phyloP scores from a whole-genome alignment of 2,113 vertebrate genomes.

The Ranitomeya imitator region DNA sequence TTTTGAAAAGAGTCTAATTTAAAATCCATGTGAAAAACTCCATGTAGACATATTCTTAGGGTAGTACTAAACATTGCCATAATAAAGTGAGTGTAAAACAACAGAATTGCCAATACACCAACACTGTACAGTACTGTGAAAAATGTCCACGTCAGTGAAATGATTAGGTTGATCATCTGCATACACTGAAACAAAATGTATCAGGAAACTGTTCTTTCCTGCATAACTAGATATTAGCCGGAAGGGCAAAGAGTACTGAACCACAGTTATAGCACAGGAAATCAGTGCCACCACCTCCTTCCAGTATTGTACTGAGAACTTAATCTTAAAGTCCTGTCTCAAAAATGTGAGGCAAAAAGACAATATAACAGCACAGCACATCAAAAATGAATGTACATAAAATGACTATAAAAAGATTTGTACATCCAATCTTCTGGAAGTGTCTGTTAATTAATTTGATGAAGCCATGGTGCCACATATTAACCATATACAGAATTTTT shows the following conservation, averaged over 20 bases:
- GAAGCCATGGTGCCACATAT: background rate
- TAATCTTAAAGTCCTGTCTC: background rate
- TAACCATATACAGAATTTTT: background rate
- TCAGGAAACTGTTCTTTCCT: constrained; percentile 40
- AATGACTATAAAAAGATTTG: background rate
- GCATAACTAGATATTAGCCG: constrained; percentile 22
- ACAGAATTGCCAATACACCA: background rate
- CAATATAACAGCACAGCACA: background rate
- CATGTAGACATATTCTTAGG: too few relatives aligned
- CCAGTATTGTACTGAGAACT: background rate
- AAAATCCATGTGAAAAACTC: too few relatives aligned
- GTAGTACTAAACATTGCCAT: background rate
- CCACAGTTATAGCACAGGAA: constrained; percentile 15
- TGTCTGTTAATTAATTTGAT: too few relatives aligned
- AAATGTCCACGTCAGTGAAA: background rate
- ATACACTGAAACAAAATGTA: background rate
- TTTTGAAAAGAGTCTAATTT: too few relatives aligned
- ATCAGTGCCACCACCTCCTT: background rate
- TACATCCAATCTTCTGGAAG: background rate
- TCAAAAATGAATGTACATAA: background rate
- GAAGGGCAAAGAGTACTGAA: constrained; percentile 23
- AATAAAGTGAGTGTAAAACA: background rate
- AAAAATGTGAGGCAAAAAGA: background rate
- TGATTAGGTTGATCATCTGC: background rate
- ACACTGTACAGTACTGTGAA: background rate